These are phyloP conservation scores for Lepidocyrtinus sp. DNA, from an alignment of 2,888 invertebrate species.

Conservation along the genomic window DNA sequence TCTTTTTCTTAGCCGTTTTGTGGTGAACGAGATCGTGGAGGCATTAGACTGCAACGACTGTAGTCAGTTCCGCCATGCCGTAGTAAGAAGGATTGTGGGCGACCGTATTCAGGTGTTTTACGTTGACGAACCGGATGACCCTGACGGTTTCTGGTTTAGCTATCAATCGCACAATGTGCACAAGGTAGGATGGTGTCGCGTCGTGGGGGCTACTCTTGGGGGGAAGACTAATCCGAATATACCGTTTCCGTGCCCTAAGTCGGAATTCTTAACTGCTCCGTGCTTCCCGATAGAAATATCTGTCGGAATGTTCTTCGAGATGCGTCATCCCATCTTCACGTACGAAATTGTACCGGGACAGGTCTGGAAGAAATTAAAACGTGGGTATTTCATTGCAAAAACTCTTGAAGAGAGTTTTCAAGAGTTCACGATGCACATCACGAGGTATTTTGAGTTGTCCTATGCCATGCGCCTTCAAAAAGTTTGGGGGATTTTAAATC, in stretches of 20 bases:
- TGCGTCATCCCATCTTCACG: slow-evolving; percentile 35
- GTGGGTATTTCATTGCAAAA: slow-evolving; percentile 49
- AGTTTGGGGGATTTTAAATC: no score
- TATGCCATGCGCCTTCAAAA: no score
- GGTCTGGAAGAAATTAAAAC: slow-evolving; percentile 27
- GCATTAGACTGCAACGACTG: slow-evolving; percentile 9
- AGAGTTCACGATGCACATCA: slow-evolving; percentile 15
- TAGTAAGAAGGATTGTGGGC: background rate
- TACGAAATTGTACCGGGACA: slow-evolving; percentile 39
- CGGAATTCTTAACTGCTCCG: background rate
- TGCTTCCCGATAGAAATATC: background rate
- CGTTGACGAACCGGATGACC: background rate
- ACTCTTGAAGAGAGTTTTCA: slow-evolving; percentile 16
- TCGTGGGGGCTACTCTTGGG: background rate
- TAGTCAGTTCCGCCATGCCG: background rate
- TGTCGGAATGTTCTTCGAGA: slow-evolving; percentile 44
- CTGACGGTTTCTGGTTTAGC: slow-evolving; percentile 18
- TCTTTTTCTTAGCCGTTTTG: slow-evolving; percentile 5
- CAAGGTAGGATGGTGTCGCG: slow-evolving; percentile 33
- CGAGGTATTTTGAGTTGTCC: no score
- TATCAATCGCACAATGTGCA: slow-evolving; percentile 4
- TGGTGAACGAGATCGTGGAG: slow-evolving; percentile 12
- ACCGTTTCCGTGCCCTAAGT: no score
- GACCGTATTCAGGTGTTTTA: slow-evolving; percentile 19
- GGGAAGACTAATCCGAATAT: no score